Conservation (phyloP, 1,140 invertebrate species). For the Penaeus indicus region DNA sequence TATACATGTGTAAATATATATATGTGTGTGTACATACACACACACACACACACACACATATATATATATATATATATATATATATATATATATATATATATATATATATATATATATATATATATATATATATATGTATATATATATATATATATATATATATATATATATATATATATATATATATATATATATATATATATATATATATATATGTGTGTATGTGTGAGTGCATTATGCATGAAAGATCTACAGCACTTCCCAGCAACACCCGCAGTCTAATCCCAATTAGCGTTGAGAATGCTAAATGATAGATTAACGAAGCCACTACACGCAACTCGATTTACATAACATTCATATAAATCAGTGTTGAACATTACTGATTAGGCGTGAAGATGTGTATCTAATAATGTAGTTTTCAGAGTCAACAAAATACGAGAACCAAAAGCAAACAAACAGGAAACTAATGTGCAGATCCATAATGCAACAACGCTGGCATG, state of each 20-base stretch:
- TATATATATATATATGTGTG: slow-evolving; percentile 22
- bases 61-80: not conserved
- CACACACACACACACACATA: not conserved
- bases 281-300: too few species aligned
- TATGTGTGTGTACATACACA: not conserved
- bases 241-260: not conserved
- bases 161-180: slow-evolving; percentile 8
- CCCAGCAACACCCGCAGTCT: too few species aligned
- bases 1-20: not conserved
- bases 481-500: too few species aligned
- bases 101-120: slow-evolving; percentile 13
- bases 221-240: not conserved
- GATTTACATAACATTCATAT: too few species aligned
- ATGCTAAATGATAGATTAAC: too few species aligned
- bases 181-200: slow-evolving; percentile 10
- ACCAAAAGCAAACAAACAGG: too few species aligned
- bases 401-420: too few species aligned
- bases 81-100: slow-evolving; percentile 5
- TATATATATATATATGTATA: not conserved
- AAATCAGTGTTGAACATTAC: too few species aligned
- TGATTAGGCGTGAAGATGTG: too few species aligned
- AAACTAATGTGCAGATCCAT: too few species aligned
- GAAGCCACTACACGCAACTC: too few species aligned
- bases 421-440: too few species aligned
- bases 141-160: slow-evolving; percentile 30